Base-by-base conservation (phyloP, 2,797 vertebrate genomes). In the Pseudochaenichthys georgianus region DNA sequence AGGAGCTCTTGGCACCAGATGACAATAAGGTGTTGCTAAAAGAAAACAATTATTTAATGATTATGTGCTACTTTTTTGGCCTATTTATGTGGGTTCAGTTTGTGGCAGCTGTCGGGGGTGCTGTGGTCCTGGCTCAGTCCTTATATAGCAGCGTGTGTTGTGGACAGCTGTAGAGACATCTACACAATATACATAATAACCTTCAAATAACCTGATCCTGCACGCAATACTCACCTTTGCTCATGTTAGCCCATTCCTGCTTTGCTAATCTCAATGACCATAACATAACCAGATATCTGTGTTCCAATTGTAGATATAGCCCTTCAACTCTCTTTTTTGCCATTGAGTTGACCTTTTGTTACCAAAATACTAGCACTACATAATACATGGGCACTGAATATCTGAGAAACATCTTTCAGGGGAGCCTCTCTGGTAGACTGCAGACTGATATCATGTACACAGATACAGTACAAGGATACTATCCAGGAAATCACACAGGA, bases 161-260 rank as follows among this genome's bases (percentile, higher is more conserved):
- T 68, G 77, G 70, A 83, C 82, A 87, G 83, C 87, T 89, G 86
- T 67, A 55, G 64, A 74, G 57, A 86, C 75, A 85, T 65, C 52
- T 15, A 59, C 70, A 50, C 46, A 51, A 47, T 48, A 75, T 13
- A 34, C 47, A 67, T 66, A 23, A 38, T 50, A 5, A 12, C 55
- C 9, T 15, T 23, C 51, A 28, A 19, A 62, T 41, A 41, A 74
- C 48, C 58, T 65, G 23, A 83, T 63, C 31, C 23, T 70, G 69
- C 70, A 38, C 42, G 12, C 31, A 47, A 67, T 63, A 73, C 28
- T 38, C 34, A 38, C 34, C 34, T 38, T 38, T 38, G 34, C 34
- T 38, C 34, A 38, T 6, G 34, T 9, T 6, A 38, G 83, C 72
- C 80, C 76, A 82, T 54, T 46, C 77, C 67, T 8, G 64, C 31